Evolutionary conservation across 2,113 vertebrate genomes (phyloP).

Genomic region (Channa argus): DNA sequence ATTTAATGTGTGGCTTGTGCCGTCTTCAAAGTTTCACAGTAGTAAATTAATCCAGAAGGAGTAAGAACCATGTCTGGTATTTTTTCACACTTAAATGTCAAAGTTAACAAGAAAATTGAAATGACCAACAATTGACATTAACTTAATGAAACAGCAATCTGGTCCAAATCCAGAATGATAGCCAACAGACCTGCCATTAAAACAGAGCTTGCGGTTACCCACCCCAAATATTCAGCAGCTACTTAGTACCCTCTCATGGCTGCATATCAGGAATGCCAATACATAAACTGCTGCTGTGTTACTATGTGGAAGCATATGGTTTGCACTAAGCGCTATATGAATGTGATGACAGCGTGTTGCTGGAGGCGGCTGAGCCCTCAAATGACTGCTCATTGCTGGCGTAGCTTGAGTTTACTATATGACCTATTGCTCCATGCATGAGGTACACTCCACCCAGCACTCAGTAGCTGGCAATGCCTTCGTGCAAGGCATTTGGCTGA

Average conservation of each 20-base stretch:
- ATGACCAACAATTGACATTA: conserved; percentile 40
- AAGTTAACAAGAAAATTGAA: conserved; percentile 49
- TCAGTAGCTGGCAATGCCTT: conserved; percentile 40
- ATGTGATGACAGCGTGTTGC: conserved; percentile 72
- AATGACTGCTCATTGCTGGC: conserved; percentile 54
- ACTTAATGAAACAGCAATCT: conserved; percentile 54
- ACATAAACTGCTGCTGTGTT: conserved; percentile 73
- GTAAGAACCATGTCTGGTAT: conserved; percentile 29
- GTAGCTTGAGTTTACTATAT: conserved; percentile 50
- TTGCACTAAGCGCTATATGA: conserved; percentile 60
- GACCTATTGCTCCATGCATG: conserved; percentile 49
- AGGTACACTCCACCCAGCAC: conserved; percentile 37
- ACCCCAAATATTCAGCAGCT: conserved; percentile 67
- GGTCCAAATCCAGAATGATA: conserved; percentile 53
- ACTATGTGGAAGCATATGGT: conserved; percentile 68
- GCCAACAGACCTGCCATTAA: conserved; percentile 49
- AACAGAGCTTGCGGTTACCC: conserved; percentile 27
- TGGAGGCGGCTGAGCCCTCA: conserved; percentile 58
- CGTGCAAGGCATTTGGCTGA: conserved; percentile 27
- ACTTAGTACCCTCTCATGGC: conserved; percentile 57
- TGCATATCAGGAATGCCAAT: conserved; percentile 73
- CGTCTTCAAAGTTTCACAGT: conserved; percentile 17
- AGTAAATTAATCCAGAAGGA: conserved; percentile 27
- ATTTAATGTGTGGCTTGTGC: conserved; percentile 14
- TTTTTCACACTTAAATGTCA: conserved; percentile 43